Conservation (phyloP, 2,113 vertebrate species). For the Struthio camelus region DNA sequence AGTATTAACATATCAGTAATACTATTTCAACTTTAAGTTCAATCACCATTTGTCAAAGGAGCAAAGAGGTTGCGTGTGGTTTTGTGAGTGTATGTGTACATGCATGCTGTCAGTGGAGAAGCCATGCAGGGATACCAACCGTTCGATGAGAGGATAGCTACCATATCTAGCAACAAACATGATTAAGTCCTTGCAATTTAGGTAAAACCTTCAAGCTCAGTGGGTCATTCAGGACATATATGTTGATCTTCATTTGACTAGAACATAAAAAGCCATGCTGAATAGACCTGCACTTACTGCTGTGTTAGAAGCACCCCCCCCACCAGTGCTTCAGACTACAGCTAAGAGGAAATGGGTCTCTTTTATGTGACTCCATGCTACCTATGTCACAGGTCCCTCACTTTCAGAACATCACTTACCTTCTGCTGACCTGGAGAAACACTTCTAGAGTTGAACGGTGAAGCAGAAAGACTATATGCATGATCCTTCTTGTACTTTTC, state of each 20-base stretch:
- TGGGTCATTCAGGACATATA: background rate
- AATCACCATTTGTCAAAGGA: background rate
- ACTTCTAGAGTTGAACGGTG: background rate
- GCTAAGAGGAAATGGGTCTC: background rate
- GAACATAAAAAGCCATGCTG: background rate
- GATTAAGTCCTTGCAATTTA: background rate
- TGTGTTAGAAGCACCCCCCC: background rate
- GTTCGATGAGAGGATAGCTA: background rate
- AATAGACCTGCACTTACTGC: background rate
- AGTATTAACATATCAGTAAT: background rate
- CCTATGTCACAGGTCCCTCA: rapidly evolving
- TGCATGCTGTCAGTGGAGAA: background rate
- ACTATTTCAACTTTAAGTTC: background rate
- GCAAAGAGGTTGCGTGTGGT: rapidly evolving
- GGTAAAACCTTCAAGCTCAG: background rate
- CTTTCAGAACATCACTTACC: background rate
- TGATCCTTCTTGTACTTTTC: slow-evolving; percentile 39
- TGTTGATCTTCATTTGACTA: background rate
- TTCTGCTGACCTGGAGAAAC: slow-evolving; percentile 42
- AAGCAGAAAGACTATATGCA: background rate
- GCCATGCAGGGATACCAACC: background rate
- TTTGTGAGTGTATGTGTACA: background rate
- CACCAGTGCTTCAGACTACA: background rate
- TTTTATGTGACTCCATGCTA: rapidly evolving
- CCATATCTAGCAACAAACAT: background rate